These are phyloP conservation scores for Mallotus villosus DNA, from an alignment of 2,797 vertebrate genomes.

Conservation along the genomic window DNA sequence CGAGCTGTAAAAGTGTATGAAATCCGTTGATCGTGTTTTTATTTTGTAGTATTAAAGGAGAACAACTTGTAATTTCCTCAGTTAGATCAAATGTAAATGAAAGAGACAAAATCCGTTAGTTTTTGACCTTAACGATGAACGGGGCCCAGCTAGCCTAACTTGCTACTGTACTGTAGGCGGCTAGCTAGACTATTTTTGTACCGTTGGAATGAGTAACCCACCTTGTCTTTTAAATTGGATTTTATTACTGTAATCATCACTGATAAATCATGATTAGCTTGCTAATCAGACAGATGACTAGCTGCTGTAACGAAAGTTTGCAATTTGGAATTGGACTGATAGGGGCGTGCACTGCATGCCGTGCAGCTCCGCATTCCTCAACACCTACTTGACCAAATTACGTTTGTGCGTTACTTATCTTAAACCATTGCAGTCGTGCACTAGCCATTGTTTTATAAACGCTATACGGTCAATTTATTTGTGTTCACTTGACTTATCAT, in stretches of 20 bases:
- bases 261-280: no score
- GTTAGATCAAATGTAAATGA: neutral
- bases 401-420: constrained; percentile 18
- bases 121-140: neutral
- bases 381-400: constrained; percentile 8
- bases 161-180: neutral
- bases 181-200: neutral
- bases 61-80: neutral
- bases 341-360: constrained; percentile 1
- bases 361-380: constrained; percentile 39
- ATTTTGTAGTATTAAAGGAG: neutral
- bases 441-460: no score
- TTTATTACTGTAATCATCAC: no score
- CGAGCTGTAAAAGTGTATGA: neutral
- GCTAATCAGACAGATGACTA: no score
- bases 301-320: no score
- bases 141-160: neutral
- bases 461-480: no score
- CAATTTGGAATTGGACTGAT: constrained; percentile 44
- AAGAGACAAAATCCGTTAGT: neutral
- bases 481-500: neutral
- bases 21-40: neutral
- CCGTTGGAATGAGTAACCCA: no score
- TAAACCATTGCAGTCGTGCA: no score
- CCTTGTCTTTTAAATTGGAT: no score